These are phyloP conservation scores for Pithecia hirsuta DNA, from an alignment of 2,797 vertebrate genomes.

Conservation along the genomic window DNA sequence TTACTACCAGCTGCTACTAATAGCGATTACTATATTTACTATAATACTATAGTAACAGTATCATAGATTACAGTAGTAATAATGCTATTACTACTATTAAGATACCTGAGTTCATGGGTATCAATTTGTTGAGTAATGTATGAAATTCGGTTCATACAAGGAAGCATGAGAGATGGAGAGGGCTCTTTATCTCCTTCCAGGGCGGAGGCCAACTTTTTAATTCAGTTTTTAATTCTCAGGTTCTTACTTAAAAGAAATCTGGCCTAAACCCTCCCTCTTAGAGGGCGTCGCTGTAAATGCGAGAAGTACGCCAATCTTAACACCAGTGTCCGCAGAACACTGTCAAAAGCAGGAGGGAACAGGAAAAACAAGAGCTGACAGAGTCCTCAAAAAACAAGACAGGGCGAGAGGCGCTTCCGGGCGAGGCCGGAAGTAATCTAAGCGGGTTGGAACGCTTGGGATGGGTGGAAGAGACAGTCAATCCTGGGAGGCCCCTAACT, in stretches of 20 bases:
- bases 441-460: rapidly evolving
- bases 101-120: neutral
- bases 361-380: neutral
- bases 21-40: neutral
- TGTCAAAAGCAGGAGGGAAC: neutral
- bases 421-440: rapidly evolving
- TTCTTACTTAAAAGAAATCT: neutral
- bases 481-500: neutral
- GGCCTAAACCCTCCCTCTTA: neutral
- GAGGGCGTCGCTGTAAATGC: neutral
- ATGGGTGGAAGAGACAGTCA: neutral
- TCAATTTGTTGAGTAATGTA: neutral
- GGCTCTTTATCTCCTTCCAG: neutral
- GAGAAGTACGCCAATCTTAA: neutral
- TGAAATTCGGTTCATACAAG: neutral
- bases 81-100: neutral
- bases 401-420: rapidly evolving
- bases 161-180: neutral
- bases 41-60: neutral
- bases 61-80: neutral
- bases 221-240: neutral
- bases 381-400: rapidly evolving
- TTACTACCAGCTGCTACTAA: neutral
- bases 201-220: neutral
- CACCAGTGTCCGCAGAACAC: neutral